Conservation (phyloP, 2,888 invertebrate species). For the Melipona bicolor region DNA sequence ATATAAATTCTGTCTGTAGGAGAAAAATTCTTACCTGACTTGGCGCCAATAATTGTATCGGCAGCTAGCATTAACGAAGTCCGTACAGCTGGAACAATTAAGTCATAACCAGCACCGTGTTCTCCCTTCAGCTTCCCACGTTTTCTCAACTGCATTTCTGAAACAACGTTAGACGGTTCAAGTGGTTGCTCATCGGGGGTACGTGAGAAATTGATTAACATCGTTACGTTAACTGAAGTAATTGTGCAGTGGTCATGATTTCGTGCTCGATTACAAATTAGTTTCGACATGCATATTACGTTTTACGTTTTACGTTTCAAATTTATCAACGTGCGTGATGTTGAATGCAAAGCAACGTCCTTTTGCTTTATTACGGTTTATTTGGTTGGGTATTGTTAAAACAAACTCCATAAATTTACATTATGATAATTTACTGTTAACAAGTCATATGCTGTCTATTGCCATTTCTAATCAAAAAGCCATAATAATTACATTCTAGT, state of each 20-base stretch:
- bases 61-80: constrained; percentile 60
- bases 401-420: constrained; percentile 5
- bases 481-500: background rate
- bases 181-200: constrained; percentile 9
- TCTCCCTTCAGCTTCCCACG: constrained; percentile 27
- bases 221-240: constrained; percentile 22
- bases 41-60: constrained; percentile 56
- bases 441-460: background rate
- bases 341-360: constrained; percentile 40
- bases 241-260: background rate
- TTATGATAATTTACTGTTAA: background rate
- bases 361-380: constrained; percentile 26
- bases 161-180: constrained; percentile 31
- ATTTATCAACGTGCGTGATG: constrained; percentile 55
- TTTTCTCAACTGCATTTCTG: constrained; percentile 17
- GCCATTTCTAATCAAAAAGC: background rate
- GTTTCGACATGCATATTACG: constrained; percentile 38
- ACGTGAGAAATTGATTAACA: constrained; percentile 27
- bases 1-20: constrained; percentile 43
- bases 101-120: constrained; percentile 41
- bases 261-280: constrained; percentile 6
- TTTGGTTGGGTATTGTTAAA: constrained; percentile 11
- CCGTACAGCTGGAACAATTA: constrained; percentile 60
- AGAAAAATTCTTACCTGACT: constrained; percentile 49
- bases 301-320: constrained; percentile 46